These are phyloP conservation scores for Aphis craccivora DNA, from an alignment of 1,140 invertebrate species.

Conservation along the genomic window DNA sequence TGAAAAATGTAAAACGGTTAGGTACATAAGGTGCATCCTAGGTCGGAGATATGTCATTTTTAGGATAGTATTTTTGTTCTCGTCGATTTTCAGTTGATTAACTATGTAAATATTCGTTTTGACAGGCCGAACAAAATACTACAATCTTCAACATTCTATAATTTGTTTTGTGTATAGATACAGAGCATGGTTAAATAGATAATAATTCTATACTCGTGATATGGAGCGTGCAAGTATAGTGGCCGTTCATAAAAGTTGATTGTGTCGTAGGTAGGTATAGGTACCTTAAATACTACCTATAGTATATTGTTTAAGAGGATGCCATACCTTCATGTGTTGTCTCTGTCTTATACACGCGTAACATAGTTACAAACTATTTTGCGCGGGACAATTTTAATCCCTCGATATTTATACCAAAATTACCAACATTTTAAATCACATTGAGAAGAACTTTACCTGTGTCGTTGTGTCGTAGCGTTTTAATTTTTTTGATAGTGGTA, in stretches of 20 bases:
- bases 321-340: too few relatives aligned
- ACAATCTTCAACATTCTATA: neutral
- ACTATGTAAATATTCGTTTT: slow-evolving; percentile 13
- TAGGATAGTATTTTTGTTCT: neutral
- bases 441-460: too few relatives aligned
- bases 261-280: slow-evolving; percentile 12
- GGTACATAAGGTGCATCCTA: too few relatives aligned
- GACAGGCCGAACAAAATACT: neutral
- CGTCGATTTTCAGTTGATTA: neutral
- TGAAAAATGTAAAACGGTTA: neutral
- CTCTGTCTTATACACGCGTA: too few relatives aligned
- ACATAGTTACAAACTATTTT: too few relatives aligned
- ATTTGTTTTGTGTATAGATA: neutral
- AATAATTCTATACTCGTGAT: neutral
- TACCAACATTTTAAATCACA: too few relatives aligned
- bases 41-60: neutral
- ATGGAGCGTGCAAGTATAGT: neutral
- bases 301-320: neutral
- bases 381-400: too few relatives aligned
- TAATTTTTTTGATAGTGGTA: too few relatives aligned
- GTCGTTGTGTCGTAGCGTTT: too few relatives aligned
- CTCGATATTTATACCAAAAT: too few relatives aligned
- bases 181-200: neutral
- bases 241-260: neutral
- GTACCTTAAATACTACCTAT: neutral